Evolutionary conservation across 2,888 invertebrate genomes (phyloP).

Genomic region (Ormyrus rosae): DNA sequence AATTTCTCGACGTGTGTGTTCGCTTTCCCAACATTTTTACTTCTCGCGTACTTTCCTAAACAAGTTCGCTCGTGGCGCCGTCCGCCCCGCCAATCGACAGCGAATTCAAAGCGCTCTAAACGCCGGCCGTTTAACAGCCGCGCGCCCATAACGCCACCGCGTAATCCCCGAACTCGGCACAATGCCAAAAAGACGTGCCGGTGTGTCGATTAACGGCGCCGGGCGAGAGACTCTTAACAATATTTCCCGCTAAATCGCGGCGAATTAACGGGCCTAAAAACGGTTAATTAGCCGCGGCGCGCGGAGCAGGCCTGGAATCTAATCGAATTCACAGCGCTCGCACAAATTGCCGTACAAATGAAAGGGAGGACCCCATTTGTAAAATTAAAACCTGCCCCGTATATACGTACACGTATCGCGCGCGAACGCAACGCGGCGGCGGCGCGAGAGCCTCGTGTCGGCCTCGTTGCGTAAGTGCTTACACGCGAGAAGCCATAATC

Average conservation of each 20-base stretch:
- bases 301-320: background rate
- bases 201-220: background rate
- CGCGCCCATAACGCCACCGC: too few species aligned
- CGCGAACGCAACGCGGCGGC: too few species aligned
- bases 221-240: background rate
- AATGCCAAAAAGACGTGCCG: background rate
- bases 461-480: too few species aligned
- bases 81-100: too few species aligned
- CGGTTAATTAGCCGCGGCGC: constrained; percentile 31
- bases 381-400: constrained; percentile 7
- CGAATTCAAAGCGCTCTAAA: too few species aligned
- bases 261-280: constrained; percentile 18
- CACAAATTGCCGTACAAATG: constrained; percentile 33
- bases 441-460: too few species aligned
- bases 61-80: too few species aligned
- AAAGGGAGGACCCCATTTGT: constrained; percentile 28
- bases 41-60: too few species aligned
- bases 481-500: too few species aligned
- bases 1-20: too few species aligned
- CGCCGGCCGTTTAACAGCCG: too few species aligned
- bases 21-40: too few species aligned
- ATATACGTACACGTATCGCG: background rate
- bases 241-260: constrained; percentile 16
- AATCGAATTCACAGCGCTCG: constrained; percentile 24
- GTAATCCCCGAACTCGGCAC: background rate